Conservation (phyloP, 2,888 invertebrate genomes). For the Papilio elwesi region DNA sequence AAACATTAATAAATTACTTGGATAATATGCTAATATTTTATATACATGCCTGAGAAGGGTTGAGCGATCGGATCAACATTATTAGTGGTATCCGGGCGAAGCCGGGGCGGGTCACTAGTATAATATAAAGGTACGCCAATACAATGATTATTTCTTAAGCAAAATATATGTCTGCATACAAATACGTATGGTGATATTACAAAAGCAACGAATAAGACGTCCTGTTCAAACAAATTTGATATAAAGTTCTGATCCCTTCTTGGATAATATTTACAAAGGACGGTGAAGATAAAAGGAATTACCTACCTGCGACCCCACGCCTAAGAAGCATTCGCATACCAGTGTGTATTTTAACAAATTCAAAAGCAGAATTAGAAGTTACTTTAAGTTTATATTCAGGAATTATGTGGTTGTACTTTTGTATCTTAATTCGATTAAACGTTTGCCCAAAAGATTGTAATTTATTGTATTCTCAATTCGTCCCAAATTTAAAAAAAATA, state of each 20-base stretch:
- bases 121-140: too few relatives aligned
- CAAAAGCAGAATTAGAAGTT: constrained; percentile 6
- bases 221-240: constrained; percentile 18
- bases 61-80: too few relatives aligned
- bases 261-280: constrained; percentile 19
- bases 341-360: background rate
- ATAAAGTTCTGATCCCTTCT: constrained; percentile 2
- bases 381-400: background rate
- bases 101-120: too few relatives aligned
- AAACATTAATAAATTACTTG: too few relatives aligned
- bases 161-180: background rate
- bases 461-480: too few relatives aligned
- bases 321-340: background rate
- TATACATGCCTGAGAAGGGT: too few relatives aligned
- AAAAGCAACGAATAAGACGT: constrained; percentile 4
- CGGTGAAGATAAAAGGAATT: constrained; percentile 7
- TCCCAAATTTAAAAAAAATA: too few relatives aligned
- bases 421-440: too few relatives aligned
- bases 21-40: too few relatives aligned
- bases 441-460: too few relatives aligned
- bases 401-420: background rate
- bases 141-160: background rate
- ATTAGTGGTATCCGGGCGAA: too few relatives aligned
- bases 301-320: background rate
- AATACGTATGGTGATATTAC: constrained; percentile 4